Base-by-base conservation (phyloP, 2,888 invertebrate genomes). In the Crematogaster levior region DNA sequence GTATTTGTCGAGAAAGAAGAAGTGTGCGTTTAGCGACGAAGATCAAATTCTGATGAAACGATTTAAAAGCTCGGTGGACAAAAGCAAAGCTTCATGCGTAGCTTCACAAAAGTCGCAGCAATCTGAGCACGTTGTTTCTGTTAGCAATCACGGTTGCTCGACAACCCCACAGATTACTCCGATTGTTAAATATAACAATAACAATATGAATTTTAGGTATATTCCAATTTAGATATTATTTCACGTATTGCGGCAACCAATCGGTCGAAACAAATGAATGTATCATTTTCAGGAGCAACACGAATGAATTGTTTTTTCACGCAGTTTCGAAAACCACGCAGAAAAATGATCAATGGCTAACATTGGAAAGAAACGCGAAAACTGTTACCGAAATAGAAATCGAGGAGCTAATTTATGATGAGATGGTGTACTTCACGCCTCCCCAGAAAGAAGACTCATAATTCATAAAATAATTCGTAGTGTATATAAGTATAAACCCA, bases 21-120 rank as follows among this genome's bases (percentile, higher is more conserved):
- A 56, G 53, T 24, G 68, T 40, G 43, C 60, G 24, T 81, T 89
- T 10, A 79, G 83, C 15, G 51, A 81, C 15, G 84, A 77, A 56
- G 84, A 81, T 37, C 40, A 84, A 18, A 85, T 68, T 70, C 3
- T 89, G 21, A 87, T 89, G 27, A 88, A 84, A 27, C 81, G 82
- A 51, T 89, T 89, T 70, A 89, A 86, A 70, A 77, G 63, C 27
- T 77, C 81, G n/a, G 3, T 61, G 1, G 46, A 81, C 18, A 27
- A 83, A 12, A 81, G 27, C 7, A 43, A 56, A 43, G 43, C 3
- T 43, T 51, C 9, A 15, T 9, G 21, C 12, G 9, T n/a, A 27
- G 27, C 21, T 61, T 3, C 61, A 9, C 53, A 30, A n/a, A 75
- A 65, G 6, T 9, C n/a, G 9, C 48, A 40, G 3, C 63, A 74